Percentiles rank a stretch among this genome's conserved stretches.
Evolutionary conservation across 2,797 vertebrate genomes (phyloP).

Genomic region (Coluber constrictor): DNA sequence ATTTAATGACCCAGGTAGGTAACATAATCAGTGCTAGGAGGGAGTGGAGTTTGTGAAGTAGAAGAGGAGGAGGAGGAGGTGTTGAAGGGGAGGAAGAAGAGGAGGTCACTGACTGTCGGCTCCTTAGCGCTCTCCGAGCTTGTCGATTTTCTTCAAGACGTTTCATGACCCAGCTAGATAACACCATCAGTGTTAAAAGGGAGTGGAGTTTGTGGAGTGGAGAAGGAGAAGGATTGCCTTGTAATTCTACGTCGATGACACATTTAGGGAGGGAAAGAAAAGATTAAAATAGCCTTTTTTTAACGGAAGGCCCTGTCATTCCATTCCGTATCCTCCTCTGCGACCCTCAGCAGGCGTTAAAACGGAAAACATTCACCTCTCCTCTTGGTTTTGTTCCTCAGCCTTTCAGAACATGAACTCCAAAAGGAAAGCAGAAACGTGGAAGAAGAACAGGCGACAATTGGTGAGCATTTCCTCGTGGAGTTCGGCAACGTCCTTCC

Average conservation of each 20-base stretch:
- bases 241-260: neutral
- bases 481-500: neutral
- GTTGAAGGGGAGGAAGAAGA: no score
- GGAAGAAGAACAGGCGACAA: slow-evolving; percentile 97
- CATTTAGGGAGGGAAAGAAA: neutral
- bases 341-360: neutral
- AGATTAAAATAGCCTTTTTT: neutral
- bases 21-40: no score
- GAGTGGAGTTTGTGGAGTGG: no score
- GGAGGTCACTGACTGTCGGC: no score
- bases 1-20: no score
- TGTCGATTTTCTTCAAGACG: neutral
- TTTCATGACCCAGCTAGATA: neutral
- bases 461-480: slow-evolving; percentile 75
- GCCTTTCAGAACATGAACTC: slow-evolving; percentile 99
- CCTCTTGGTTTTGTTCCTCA: slow-evolving; percentile 60
- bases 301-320: neutral
- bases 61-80: no score
- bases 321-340: neutral
- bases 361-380: neutral
- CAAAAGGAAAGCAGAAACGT: slow-evolving; percentile 98
- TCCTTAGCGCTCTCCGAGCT: neutral
- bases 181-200: no score
- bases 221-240: no score
- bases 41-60: neutral